These are phyloP conservation scores for Epizoanthus ramosus DNA, from an alignment of 92 coral and sea anemone genomes.

Conservation along the genomic window DNA sequence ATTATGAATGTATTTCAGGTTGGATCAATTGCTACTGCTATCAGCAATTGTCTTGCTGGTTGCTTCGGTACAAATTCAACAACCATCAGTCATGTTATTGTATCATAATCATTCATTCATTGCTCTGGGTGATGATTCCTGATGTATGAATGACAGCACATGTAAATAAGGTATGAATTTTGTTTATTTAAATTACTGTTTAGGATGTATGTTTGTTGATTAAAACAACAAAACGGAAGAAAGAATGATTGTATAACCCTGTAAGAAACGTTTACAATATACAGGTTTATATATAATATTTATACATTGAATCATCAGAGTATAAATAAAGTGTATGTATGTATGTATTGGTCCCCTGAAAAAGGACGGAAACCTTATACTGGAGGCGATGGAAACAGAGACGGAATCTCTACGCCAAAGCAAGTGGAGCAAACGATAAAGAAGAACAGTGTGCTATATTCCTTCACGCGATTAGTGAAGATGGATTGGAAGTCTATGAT, in stretches of 20 bases:
- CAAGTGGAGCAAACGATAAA: conserved; percentile 37
- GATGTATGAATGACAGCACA: conserved; percentile 24
- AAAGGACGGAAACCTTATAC: conserved; percentile 49
- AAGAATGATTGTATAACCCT: conserved; percentile 25
- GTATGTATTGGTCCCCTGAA: conserved; percentile 50
- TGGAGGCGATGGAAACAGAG: conserved; percentile 59
- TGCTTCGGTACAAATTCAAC: conserved; percentile 23
- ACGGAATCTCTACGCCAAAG: conserved; percentile 50
- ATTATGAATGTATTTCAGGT: conserved; percentile 20
- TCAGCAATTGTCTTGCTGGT: conserved; percentile 22
- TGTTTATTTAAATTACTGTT: no score
- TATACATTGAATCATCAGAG: no score
- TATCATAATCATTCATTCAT: conserved; percentile 20
- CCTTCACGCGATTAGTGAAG: conserved; percentile 30
- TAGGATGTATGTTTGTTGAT: conserved; percentile 21
- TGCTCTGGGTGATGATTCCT: conserved; percentile 28
- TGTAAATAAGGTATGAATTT: no score
- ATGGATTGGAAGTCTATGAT: conserved; percentile 36
- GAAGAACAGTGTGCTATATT: conserved; percentile 32
- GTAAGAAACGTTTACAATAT: conserved; percentile 21
- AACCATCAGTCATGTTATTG: conserved; percentile 24
- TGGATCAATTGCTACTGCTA: conserved; percentile 24
- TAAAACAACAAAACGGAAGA: conserved; percentile 15
- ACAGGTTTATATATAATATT: no score
- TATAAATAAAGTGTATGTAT: no score